phyloP scores from a whole-genome alignment of 2,113 vertebrate species.

The Lepidothrix coronata region DNA sequence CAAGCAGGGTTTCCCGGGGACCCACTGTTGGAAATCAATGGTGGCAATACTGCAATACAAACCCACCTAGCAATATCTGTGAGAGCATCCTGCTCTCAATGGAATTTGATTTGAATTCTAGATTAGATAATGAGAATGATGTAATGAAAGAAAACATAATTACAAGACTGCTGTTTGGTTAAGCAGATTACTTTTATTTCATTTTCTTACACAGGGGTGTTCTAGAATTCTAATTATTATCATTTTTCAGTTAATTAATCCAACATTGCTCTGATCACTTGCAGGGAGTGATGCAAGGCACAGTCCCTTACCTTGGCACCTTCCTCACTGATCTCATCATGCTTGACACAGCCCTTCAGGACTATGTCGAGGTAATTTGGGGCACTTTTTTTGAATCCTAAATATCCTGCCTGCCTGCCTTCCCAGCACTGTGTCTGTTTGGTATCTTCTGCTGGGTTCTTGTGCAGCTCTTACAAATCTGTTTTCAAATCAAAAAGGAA shows the following conservation, averaged over 20 bases:
- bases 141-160: background rate
- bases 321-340: slow-evolving; percentile 92
- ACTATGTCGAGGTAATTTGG: slow-evolving; percentile 82
- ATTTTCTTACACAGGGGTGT: background rate
- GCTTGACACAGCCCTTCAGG: slow-evolving; percentile 90
- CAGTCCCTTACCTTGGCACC: slow-evolving; percentile 91
- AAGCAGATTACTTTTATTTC: background rate
- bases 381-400: background rate
- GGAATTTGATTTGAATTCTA: background rate
- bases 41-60: background rate
- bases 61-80: background rate
- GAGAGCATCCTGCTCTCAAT: background rate
- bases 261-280: background rate
- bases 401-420: background rate
- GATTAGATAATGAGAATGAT: background rate
- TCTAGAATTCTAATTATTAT: background rate
- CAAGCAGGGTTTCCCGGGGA: background rate
- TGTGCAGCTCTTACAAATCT: background rate
- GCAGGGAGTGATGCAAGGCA: slow-evolving; percentile 94
- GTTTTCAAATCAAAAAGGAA: background rate
- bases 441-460: background rate
- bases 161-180: background rate
- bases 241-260: background rate
- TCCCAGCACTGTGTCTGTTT: background rate
- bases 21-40: background rate